Percentiles rank a stretch among this genome's conserved stretches.
These are phyloP conservation scores for Drosophila fungiperda DNA, from an alignment of 2,888 invertebrate genomes.

Conservation along the genomic window DNA sequence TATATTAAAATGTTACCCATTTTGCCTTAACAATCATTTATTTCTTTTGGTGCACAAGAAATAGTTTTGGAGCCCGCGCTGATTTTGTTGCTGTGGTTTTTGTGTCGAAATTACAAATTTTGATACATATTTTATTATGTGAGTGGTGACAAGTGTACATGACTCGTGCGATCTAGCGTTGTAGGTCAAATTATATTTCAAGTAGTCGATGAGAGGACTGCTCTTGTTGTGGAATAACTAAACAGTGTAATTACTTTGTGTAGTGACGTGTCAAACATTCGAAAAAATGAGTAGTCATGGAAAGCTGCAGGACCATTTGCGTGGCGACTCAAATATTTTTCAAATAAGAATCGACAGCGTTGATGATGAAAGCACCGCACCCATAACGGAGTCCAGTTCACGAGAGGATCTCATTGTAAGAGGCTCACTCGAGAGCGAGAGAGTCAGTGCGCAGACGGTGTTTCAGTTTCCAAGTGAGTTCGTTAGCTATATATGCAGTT, in stretches of 20 bases:
- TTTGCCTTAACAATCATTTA: neutral
- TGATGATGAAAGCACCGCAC: conserved; percentile 76
- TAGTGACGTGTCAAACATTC: conserved; percentile 19
- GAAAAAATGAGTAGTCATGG: conserved; percentile 61
- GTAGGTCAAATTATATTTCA: conserved; percentile 52
- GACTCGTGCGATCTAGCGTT: conserved; percentile 6
- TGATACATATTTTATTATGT: conserved; percentile 58
- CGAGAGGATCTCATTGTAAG: conserved; percentile 81
- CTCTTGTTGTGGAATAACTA: conserved; percentile 13
- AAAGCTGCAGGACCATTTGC: conserved; percentile 22
- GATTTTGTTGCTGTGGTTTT: conserved; percentile 13
- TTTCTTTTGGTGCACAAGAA: neutral
- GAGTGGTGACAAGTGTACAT: conserved; percentile 49
- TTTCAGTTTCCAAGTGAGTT: conserved; percentile 74
- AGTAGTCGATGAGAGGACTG: conserved; percentile 11
- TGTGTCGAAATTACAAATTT: conserved; percentile 22
- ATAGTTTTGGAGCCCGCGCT: neutral
- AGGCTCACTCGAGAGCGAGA: conserved; percentile 50
- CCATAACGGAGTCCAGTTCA: conserved; percentile 80
- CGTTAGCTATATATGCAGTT: neutral
- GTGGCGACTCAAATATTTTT: conserved; percentile 62
- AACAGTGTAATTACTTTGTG: conserved; percentile 19
- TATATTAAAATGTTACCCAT: neutral
- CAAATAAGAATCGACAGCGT: conserved; percentile 79
- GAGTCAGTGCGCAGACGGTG: conserved; percentile 40